phyloP scores from a whole-genome alignment of 2,888 invertebrate species.

The Chironomus riparius region DNA sequence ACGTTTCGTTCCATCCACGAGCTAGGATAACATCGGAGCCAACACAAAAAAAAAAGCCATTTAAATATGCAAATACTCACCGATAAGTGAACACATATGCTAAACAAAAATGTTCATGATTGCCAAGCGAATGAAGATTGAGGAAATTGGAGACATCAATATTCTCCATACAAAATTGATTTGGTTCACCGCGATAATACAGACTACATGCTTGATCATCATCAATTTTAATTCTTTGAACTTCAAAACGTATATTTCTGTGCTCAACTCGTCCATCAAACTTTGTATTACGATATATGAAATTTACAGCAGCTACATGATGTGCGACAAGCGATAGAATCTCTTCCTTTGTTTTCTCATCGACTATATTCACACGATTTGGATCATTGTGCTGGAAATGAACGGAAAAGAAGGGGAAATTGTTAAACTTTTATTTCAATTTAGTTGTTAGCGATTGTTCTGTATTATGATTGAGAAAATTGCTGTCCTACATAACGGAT shows the following conservation, averaged over 20 bases:
- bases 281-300: conserved; percentile 89
- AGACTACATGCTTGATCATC: conserved; percentile 71
- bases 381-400: conserved; percentile 58
- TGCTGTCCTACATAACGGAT: too few species aligned
- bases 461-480: too few species aligned
- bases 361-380: conserved; percentile 56
- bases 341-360: conserved; percentile 91
- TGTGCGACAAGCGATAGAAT: conserved; percentile 95
- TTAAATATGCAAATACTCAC: conserved; percentile 33
- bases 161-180: conserved; percentile 90
- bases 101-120: conserved; percentile 97
- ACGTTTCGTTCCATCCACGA: too few species aligned
- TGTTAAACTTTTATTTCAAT: conserved; percentile 28
- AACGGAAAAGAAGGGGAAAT: too few species aligned
- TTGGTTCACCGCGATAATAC: conserved; percentile 57
- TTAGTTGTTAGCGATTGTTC: too few species aligned
- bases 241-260: conserved; percentile 93
- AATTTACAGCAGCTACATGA: conserved; percentile 97
- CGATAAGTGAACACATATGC: conserved; percentile 97
- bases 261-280: conserved; percentile 87
- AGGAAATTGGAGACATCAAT: conserved; percentile 99
- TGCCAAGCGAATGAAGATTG: conserved; percentile 91
- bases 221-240: conserved; percentile 65
- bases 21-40: not conserved
- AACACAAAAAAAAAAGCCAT: not conserved